Evolutionary conservation across 2,113 vertebrate species (phyloP).

Genomic region (Myotis yumanensis): DNA sequence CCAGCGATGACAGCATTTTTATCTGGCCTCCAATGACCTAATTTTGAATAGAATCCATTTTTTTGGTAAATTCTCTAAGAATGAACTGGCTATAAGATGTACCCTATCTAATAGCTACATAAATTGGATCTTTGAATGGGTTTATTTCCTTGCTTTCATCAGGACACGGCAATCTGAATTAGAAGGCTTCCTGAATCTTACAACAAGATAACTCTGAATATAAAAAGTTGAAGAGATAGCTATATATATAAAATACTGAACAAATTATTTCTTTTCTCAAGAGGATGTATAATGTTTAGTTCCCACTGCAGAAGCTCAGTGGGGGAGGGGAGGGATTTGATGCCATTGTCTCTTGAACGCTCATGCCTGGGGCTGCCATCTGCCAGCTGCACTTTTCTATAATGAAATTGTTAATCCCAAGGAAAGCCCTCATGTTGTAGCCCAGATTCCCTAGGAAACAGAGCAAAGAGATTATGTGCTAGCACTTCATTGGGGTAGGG

Average conservation of each 20-base stretch:
- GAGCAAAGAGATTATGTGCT: background rate
- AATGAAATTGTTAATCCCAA: background rate
- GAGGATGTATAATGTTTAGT: background rate
- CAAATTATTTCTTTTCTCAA: background rate
- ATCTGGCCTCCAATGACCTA: background rate
- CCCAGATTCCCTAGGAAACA: background rate
- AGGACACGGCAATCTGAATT: background rate
- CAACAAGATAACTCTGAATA: background rate
- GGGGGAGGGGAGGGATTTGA: background rate
- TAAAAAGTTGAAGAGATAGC: background rate
- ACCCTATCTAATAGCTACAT: background rate
- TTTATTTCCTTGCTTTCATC: background rate
- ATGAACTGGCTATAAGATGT: background rate
- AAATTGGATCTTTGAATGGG: background rate
- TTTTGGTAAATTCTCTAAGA: background rate
- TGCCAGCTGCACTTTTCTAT: background rate
- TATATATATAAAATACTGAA: background rate
- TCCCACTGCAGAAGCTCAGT: background rate
- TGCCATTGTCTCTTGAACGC: background rate
- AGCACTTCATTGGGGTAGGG: background rate
- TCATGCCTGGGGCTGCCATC: background rate
- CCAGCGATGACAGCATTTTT: background rate
- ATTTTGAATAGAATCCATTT: background rate
- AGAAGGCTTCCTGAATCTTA: background rate
- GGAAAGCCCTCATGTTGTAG: background rate